Evolutionary conservation across 2,113 vertebrate genomes (phyloP).

Genomic region (Pachycephala philippinensis): DNA sequence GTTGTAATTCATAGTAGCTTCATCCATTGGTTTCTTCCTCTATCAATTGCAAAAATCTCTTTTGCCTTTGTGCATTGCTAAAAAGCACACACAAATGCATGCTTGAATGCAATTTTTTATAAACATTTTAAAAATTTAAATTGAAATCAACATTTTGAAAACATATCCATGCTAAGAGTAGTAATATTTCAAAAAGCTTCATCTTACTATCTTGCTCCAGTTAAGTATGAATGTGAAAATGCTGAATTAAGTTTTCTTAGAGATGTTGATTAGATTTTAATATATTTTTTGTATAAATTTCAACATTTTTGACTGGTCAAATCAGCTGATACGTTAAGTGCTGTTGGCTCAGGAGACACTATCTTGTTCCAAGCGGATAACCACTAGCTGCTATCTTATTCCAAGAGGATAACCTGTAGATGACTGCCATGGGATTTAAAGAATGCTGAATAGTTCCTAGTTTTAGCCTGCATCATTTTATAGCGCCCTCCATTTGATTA

Average conservation of each 20-base stretch:
- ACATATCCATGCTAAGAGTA: neutral
- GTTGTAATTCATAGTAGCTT: neutral
- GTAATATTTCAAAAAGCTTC: neutral
- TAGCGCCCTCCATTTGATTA: neutral
- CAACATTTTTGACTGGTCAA: neutral
- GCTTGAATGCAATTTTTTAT: neutral
- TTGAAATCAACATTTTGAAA: neutral
- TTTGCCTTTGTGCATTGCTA: neutral
- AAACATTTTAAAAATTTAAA: neutral
- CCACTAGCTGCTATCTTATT: neutral
- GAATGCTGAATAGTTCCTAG: neutral
- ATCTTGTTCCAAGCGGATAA: neutral
- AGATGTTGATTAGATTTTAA: neutral
- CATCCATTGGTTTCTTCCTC: neutral
- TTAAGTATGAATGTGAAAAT: neutral
- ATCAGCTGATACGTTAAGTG: neutral
- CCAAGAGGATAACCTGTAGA: neutral
- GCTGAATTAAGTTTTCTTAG: neutral
- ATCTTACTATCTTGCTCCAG: neutral
- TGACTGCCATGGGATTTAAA: neutral
- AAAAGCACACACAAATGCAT: neutral
- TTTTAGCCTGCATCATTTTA: neutral
- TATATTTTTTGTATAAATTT: neutral
- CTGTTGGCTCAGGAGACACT: neutral
- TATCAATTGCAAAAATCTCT: neutral